phyloP scores from a whole-genome alignment of 2,113 vertebrate genomes.

The Rhinoderma darwinii region DNA sequence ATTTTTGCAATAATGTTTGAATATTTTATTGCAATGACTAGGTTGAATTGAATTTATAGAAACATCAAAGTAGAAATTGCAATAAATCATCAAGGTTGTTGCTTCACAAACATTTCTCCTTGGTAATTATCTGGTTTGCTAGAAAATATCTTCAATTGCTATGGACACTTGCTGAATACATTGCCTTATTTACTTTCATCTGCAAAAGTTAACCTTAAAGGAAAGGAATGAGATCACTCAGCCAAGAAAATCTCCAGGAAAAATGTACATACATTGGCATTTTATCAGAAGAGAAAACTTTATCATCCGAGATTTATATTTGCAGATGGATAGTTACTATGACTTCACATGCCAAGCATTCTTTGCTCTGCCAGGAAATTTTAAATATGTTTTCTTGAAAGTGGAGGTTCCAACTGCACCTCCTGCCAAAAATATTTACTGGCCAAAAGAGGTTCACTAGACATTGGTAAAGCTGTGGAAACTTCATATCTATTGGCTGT shows the following conservation, averaged over 20 bases:
- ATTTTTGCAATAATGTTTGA: not conserved
- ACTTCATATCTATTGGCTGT: not conserved
- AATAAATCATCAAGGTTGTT: conserved; percentile 8
- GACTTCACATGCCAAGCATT: conserved; percentile 66
- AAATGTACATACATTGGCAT: conserved; percentile 19
- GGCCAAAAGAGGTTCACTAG: not conserved
- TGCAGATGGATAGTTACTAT: conserved; percentile 65
- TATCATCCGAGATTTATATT: conserved; percentile 58
- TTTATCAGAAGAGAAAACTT: conserved; percentile 62
- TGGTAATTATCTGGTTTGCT: not conserved
- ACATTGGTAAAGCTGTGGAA: not conserved
- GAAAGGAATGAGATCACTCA: not conserved
- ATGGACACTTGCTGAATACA: not conserved
- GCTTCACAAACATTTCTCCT: not conserved
- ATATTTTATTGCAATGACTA: not conserved
- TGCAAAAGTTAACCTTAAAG: not conserved
- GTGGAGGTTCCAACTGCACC: conserved; percentile 55
- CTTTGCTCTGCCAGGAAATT: conserved; percentile 69
- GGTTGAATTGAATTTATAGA: not conserved
- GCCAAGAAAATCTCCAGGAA: conserved; percentile 7
- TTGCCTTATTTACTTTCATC: not conserved
- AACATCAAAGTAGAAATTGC: not conserved
- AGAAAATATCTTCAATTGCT: not conserved
- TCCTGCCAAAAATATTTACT: conserved; percentile 61
- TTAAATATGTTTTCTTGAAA: conserved; percentile 66